A percentile compares a stretch with the other conserved stretches of the same genome.
phyloP scores from a whole-genome alignment of 2,797 vertebrate genomes.

The Myotis pilosus region DNA sequence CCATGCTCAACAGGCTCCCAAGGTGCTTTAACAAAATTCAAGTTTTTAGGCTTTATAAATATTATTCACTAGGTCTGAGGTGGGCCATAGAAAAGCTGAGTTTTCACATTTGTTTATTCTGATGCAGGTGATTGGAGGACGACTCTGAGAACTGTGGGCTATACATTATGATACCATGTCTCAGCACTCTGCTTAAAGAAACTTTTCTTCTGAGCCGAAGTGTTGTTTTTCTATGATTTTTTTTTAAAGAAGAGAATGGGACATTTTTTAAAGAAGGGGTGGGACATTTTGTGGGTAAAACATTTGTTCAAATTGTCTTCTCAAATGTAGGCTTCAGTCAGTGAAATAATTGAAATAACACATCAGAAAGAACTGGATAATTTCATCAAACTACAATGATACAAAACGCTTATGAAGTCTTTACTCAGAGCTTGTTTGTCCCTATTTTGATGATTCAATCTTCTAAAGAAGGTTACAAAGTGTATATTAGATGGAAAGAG shows the following conservation, averaged over 20 bases:
- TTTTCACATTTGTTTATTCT: not conserved
- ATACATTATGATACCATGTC: not conserved
- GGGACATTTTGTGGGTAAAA: not conserved
- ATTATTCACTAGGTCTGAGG: not conserved
- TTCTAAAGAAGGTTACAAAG: not conserved
- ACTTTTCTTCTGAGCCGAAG: not conserved
- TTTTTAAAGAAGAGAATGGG: not conserved
- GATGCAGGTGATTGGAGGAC: not conserved
- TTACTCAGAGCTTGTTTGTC: not conserved
- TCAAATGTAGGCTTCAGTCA: not conserved
- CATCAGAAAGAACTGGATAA: not conserved
- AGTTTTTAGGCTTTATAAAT: not conserved
- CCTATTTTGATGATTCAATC: not conserved
- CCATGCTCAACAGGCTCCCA: not conserved
- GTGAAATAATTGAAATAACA: not conserved
- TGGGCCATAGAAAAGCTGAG: not conserved
- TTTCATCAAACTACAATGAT: not conserved
- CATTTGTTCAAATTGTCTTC: constrained; percentile 17
- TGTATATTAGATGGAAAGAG: not conserved
- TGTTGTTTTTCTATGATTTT: not conserved
- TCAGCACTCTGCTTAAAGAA: not conserved
- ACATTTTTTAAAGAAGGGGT: not conserved
- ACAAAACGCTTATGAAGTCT: not conserved
- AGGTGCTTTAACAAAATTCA: not conserved
- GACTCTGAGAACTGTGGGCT: not conserved